A percentile compares a stretch with the other conserved stretches of the same genome.
These are phyloP conservation scores for Agriopis leucophaearia DNA, from an alignment of 2,888 invertebrate genomes.

Conservation along the genomic window DNA sequence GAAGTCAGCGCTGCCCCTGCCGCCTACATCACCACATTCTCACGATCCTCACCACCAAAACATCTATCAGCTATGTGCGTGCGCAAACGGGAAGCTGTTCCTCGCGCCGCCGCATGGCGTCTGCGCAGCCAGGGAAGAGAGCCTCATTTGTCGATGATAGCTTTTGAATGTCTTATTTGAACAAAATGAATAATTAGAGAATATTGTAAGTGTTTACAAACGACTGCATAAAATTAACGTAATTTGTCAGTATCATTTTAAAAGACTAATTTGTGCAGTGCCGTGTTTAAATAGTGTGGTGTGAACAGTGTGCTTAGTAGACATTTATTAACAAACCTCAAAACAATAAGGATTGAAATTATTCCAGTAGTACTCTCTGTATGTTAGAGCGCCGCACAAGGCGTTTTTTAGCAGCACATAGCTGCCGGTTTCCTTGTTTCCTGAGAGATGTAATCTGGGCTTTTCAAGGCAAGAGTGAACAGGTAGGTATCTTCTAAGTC, in stretches of 20 bases:
- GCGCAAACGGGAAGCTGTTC: slow-evolving; percentile 95
- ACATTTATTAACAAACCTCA: neutral
- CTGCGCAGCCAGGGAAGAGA: slow-evolving; percentile 88
- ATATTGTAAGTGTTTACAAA: neutral
- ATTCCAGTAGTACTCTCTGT: neutral
- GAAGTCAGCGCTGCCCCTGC: slow-evolving; percentile 86
- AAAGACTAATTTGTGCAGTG: neutral
- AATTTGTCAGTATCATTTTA: neutral
- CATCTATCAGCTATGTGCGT: slow-evolving; percentile 96
- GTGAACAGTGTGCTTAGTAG: neutral
- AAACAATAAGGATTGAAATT: neutral
- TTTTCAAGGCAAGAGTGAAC: too few relatives aligned
- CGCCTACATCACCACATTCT: slow-evolving; percentile 78
- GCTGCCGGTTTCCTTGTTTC: too few relatives aligned
- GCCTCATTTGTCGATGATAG: slow-evolving; percentile 83
- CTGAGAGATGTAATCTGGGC: too few relatives aligned
- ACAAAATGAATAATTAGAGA: neutral
- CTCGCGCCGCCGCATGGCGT: slow-evolving; percentile 93
- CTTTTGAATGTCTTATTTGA: slow-evolving; percentile 6
- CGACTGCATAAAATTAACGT: neutral
- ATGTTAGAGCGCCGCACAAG: too few relatives aligned
- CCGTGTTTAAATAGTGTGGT: neutral
- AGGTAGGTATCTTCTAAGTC: too few relatives aligned
- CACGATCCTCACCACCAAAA: slow-evolving; percentile 87
- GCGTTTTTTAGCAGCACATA: too few relatives aligned